Base-by-base conservation (phyloP, 1,140 invertebrate genomes). In the Chrysomallon squamiferum region DNA sequence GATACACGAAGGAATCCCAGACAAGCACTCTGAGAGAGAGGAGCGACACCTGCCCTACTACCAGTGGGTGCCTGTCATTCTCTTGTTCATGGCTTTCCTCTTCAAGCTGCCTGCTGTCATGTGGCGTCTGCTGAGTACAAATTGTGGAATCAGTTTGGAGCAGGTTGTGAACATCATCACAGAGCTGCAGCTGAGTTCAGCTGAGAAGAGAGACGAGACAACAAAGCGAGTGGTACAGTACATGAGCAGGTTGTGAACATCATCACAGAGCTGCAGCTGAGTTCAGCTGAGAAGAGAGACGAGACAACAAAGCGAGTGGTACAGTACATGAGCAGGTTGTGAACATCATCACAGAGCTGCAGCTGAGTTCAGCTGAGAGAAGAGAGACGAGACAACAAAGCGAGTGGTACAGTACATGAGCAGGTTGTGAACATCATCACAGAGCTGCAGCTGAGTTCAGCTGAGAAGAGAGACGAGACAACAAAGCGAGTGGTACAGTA, bases 61-160 rank as follows among this genome's bases (percentile, higher is more conserved):
- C 68, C 86, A 87, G 73, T 86, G 84, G 86, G 84, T 85, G 0
- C 86, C 86, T 2, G 77, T 87, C 32, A 83, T 87, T 35, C 72
- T 87, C 0, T 75, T 87, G 25, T 78, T 86, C 2, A 84, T 86
- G 79, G 86, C 87, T 6, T 64, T 85, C n/a, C 66, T 87, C 58
- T 87, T 87, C 63, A 85, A 85, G 30, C 56, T 84, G 15, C 86
- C 86, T 3, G 80, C 83, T 65, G 79, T 87, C 47, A 52, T 86
- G n/a, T 87, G 86, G 86, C 66, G 85, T 33, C 59, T 85, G 38
- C 62, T 84, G 7, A 74, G 67, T 45, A 62, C 62, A 9, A 65
- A 64, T 15, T 69, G 76, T 1, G 78, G 77, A 1, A 63, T 83
- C 13, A 76, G 78, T 52, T 41, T 82, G 2, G 70, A 75, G 32